Evolutionary conservation across 2,113 vertebrate species (phyloP), one percentile per base, ranked within the genome.

Genomic region (Amphiprion ocellaris): DNA sequence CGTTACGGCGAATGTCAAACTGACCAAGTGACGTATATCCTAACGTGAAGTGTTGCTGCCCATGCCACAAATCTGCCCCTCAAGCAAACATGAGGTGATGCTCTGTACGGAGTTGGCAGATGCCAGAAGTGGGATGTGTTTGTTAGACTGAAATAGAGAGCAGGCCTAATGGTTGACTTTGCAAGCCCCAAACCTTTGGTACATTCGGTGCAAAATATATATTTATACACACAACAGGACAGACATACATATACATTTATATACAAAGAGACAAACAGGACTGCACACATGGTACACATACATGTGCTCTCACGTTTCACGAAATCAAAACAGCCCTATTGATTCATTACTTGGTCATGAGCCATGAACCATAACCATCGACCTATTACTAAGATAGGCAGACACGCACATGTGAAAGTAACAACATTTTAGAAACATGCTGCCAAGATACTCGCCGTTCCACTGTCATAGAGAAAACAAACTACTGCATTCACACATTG

Each of bases 171-270:
- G 87, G 81, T 90, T 70, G 78, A 85, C 83, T 89, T 84, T 81
- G 91, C 88, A 90, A 93, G 90, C 89, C 89, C 91, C 90, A 92
- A 93, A 92, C 88, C 90, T 93, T 94, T 93, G 92, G 92, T 94
- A 92, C 92, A 93, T 92, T 91, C 84, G 41, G 92, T 94, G 93
- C 93, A 93, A 93, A 93, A 94, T 92, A 93, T 91, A 91, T 92
- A 88, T 89, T 88, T 92, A 75, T 84, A 91, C 85, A 92, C 87
- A 92, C 86, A 87, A 89, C 87, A 86, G 87, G 92, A 93, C 89
- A 81, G 70, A 94, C 90, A 75, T 74, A 93, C 90, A 89, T 87
- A 71, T 90, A 94, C 89, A 92, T 78, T 81, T 92, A 90, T 92
- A 85, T 91, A 94, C 90, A 94, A 85, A 91, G 87, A 91, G 87